A percentile compares a stretch with the other conserved stretches of the same genome.
phyloP scores from a whole-genome alignment of 2,797 vertebrate species.

The Enteromius anoplus region DNA sequence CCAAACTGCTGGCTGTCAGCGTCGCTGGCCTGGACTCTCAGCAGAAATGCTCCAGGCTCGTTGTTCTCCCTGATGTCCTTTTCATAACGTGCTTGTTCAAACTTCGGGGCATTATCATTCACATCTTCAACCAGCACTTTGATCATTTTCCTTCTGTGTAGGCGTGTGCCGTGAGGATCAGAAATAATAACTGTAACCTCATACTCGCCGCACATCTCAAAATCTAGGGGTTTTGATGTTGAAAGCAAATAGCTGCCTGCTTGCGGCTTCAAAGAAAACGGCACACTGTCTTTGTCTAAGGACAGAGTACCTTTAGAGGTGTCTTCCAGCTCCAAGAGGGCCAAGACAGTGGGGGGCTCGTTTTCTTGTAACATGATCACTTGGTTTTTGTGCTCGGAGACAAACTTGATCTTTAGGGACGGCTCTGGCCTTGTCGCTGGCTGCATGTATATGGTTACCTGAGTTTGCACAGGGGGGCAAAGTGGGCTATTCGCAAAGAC shows the following conservation, averaged over 20 bases:
- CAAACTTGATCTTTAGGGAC: conserved; percentile 77
- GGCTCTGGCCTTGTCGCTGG: conserved; percentile 68
- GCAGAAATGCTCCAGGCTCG: conserved; percentile 64
- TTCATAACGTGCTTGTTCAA: conserved; percentile 69
- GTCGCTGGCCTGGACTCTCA: conserved; percentile 74
- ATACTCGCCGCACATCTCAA: conserved; percentile 75
- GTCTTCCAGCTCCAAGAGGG: conserved; percentile 76
- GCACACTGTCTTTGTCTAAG: conserved; percentile 73
- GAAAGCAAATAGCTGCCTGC: conserved; percentile 80
- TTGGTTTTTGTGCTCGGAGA: conserved; percentile 76
- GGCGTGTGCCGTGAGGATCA: conserved; percentile 44
- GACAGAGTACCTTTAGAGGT: conserved; percentile 69
- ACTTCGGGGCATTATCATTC: conserved; percentile 80
- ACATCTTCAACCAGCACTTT: conserved; percentile 75
- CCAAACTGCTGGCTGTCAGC: conserved; percentile 74
- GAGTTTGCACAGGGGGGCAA: conserved; percentile 75
- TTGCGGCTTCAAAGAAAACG: conserved; percentile 77
- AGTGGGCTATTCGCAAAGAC: conserved; percentile 73
- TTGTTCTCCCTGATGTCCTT: conserved; percentile 80
- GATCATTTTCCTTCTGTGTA: conserved; percentile 61
- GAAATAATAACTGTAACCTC: conserved; percentile 69
- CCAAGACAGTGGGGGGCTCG: conserved; percentile 76
- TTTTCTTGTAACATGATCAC: conserved; percentile 80
- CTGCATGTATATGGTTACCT: conserved; percentile 75
- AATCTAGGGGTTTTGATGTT: conserved; percentile 78